These are phyloP conservation scores for Sebastes vulpes DNA, from an alignment of 2,797 vertebrate genomes.

Conservation along the genomic window DNA sequence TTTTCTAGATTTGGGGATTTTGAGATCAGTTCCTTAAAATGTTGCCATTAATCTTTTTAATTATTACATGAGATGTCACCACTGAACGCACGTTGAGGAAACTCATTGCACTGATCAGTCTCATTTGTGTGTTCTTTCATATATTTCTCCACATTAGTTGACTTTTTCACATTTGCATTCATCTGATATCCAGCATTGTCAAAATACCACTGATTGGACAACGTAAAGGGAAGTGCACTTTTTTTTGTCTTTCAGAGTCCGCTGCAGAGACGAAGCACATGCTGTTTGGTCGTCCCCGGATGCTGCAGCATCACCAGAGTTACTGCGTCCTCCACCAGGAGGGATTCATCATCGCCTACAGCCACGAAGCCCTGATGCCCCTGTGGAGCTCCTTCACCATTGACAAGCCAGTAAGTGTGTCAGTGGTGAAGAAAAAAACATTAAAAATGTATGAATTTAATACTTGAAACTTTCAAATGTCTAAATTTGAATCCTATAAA, in stretches of 20 bases:
- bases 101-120: background rate
- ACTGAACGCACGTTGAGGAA: background rate
- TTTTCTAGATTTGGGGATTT: background rate
- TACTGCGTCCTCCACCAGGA: conserved; percentile 82
- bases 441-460: background rate
- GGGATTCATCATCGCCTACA: conserved; percentile 79
- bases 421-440: no score
- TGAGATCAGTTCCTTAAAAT: background rate
- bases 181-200: background rate
- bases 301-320: conserved; percentile 55
- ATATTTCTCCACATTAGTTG: background rate
- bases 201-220: background rate
- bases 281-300: conserved; percentile 71
- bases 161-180: background rate
- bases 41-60: background rate
- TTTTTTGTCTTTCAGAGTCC: conserved; percentile 34
- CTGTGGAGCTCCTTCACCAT: conserved; percentile 86
- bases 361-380: conserved; percentile 67
- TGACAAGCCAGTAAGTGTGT: conserved; percentile 37
- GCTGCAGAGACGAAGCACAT: conserved; percentile 62
- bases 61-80: background rate
- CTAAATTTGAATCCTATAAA: background rate
- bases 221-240: background rate
- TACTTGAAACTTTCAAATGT: background rate
- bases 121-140: background rate